Percentiles rank a stretch among this genome's conserved stretches.
phyloP scores from a whole-genome alignment of 2,113 vertebrate species.

The Mionectes macconnelli region DNA sequence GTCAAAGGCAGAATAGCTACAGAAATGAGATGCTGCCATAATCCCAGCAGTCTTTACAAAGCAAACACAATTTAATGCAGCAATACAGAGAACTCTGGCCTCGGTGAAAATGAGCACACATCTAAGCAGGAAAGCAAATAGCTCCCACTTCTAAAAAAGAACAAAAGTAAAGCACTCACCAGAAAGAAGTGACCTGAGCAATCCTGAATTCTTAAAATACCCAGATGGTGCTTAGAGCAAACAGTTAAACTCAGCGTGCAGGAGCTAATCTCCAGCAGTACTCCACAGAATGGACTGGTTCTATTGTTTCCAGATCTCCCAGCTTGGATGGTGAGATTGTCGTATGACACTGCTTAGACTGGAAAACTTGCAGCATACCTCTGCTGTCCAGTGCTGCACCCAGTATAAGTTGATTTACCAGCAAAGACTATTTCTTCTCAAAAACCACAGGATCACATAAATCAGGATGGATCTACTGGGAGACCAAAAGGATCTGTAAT shows the following conservation, averaged over 20 bases:
- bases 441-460: neutral
- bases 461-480: neutral
- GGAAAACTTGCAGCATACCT: neutral
- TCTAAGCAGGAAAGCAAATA: slow-evolving; percentile 56
- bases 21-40: slow-evolving; percentile 14
- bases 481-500: neutral
- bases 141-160: slow-evolving; percentile 37
- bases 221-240: neutral
- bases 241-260: neutral
- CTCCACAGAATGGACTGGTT: neutral
- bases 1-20: neutral
- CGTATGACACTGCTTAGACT: neutral
- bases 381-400: neutral
- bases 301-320: neutral
- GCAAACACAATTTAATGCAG: slow-evolving; percentile 56
- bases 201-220: neutral
- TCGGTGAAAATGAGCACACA: slow-evolving; percentile 16
- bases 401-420: neutral
- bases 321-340: neutral
- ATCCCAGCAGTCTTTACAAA: slow-evolving; percentile 32
- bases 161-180: slow-evolving; percentile 1
- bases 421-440: neutral
- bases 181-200: slow-evolving; percentile 18
- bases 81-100: slow-evolving; percentile 27
- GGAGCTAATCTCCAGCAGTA: neutral